These are phyloP conservation scores for Tachysurus fulvidraco DNA, from an alignment of 2,113 vertebrate species.

Conservation along the genomic window DNA sequence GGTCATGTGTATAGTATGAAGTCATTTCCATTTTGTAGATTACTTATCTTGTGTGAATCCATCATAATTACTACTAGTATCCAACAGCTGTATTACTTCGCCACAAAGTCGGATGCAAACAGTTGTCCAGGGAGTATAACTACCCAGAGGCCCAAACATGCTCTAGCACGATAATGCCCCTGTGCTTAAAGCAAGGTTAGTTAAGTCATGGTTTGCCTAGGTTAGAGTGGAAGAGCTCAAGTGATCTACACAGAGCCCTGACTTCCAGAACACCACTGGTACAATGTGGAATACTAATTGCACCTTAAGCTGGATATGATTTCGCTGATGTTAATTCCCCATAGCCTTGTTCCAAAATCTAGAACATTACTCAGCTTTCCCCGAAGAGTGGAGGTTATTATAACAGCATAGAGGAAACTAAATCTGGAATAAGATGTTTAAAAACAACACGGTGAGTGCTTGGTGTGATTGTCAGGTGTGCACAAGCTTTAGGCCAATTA, in stretches of 20 bases:
- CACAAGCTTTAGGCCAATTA: neutral
- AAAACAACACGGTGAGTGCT: neutral
- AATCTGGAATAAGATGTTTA: neutral
- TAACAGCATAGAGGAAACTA: neutral
- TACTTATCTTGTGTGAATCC: neutral
- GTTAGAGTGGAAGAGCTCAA: no score
- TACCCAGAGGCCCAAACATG: neutral
- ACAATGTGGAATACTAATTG: neutral
- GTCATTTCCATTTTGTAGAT: neutral
- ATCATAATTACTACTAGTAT: neutral
- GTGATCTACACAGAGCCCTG: no score
- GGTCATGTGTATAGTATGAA: neutral
- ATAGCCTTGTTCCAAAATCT: neutral
- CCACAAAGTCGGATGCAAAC: neutral
- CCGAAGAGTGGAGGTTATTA: neutral
- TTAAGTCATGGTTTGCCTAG: neutral
- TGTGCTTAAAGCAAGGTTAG: neutral
- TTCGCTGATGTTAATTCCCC: neutral
- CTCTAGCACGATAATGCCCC: neutral
- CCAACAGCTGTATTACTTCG: neutral
- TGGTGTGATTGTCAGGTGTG: neutral
- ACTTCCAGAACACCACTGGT: neutral
- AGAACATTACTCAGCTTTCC: neutral
- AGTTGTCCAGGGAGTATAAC: neutral
- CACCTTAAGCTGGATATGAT: neutral